Percentiles rank a stretch among this genome's conserved stretches.
These are phyloP conservation scores for Conger conger DNA, from an alignment of 2,113 vertebrate genomes.

Conservation along the genomic window DNA sequence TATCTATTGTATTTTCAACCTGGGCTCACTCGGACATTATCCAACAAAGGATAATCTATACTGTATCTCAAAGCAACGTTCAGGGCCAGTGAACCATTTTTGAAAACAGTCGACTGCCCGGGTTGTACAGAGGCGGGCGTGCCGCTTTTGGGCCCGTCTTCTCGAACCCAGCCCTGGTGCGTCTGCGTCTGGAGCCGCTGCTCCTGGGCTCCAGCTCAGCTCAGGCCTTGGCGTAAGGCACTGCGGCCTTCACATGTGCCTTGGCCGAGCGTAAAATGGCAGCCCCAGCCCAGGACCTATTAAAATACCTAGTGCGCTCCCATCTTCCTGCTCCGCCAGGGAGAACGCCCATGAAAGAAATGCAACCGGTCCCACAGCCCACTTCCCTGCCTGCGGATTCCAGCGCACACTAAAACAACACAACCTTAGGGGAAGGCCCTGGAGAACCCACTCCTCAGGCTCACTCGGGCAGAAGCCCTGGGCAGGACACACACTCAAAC, in stretches of 20 bases:
- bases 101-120: background rate
- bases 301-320: conserved; percentile 33
- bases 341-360: conserved; percentile 61
- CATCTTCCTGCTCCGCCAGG: conserved; percentile 31
- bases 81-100: background rate
- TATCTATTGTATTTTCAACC: too few species aligned
- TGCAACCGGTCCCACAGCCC: conserved; percentile 56
- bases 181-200: background rate
- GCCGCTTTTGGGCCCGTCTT: background rate
- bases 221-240: background rate
- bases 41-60: background rate
- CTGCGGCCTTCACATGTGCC: background rate
- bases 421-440: conserved; percentile 55
- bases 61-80: background rate
- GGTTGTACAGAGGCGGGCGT: background rate
- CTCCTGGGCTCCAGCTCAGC: background rate
- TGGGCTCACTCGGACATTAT: background rate
- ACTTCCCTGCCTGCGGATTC: conserved; percentile 44
- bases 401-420: conserved; percentile 58
- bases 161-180: background rate
- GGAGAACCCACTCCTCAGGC: conserved; percentile 48
- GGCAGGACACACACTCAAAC: conserved; percentile 26
- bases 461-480: conserved; percentile 39
- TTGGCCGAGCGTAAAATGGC: background rate
- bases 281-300: conserved; percentile 24